Evolutionary conservation across 2,797 vertebrate genomes (phyloP).

Genomic region (Chelonia mydas): DNA sequence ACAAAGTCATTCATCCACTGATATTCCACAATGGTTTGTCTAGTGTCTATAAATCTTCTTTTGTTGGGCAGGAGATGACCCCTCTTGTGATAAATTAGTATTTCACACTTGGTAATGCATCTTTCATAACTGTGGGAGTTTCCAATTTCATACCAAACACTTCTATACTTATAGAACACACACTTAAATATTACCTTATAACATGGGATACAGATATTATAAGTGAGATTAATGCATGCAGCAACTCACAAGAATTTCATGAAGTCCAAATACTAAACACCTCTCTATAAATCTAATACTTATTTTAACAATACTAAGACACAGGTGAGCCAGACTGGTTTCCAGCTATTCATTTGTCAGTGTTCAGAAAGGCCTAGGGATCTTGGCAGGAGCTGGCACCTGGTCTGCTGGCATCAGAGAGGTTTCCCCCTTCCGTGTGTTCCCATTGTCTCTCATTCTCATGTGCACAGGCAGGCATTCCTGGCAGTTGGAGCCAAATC

Average conservation of each 20-base stretch:
- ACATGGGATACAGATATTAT: too few species aligned
- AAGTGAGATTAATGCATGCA: not conserved
- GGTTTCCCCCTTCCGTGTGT: not conserved
- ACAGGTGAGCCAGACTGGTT: not conserved
- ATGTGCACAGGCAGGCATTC: not conserved
- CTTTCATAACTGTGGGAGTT: not conserved
- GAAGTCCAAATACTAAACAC: not conserved
- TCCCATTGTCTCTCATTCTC: not conserved
- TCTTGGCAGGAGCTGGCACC: not conserved
- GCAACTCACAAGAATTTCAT: not conserved
- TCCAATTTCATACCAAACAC: not conserved
- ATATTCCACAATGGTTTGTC: not conserved
- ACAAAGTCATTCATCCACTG: not conserved
- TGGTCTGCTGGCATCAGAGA: not conserved
- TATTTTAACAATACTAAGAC: not conserved
- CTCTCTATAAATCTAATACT: not conserved
- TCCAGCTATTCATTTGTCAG: not conserved
- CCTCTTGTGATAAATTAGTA: not conserved
- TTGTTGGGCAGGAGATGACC: not conserved
- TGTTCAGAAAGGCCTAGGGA: not conserved
- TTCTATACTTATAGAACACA: not conserved
- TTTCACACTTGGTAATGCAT: not conserved
- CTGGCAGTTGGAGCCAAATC: not conserved
- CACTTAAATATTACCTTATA: not conserved
- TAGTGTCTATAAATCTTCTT: not conserved